These are phyloP conservation scores for Drosophila funebris DNA, from an alignment of 1,140 invertebrate species.

Conservation along the genomic window DNA sequence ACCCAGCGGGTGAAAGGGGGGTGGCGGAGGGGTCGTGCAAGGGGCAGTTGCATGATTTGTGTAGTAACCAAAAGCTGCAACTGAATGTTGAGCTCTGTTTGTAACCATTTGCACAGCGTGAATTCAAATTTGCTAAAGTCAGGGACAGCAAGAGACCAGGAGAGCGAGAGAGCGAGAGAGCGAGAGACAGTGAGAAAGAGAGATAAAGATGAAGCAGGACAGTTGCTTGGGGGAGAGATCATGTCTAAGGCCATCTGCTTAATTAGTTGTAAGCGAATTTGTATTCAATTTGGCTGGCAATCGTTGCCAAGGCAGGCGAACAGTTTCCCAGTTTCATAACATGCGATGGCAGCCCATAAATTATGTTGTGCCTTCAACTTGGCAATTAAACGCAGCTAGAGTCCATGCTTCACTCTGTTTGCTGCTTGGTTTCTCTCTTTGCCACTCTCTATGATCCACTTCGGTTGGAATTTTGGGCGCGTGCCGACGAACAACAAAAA, in stretches of 20 bases:
- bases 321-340: conserved; percentile 51
- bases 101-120: background rate
- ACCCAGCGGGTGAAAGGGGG: no score
- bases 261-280: conserved; percentile 79
- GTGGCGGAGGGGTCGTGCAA: no score
- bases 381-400: conserved; percentile 61
- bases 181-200: background rate
- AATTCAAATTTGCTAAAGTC: background rate
- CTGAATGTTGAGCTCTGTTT: background rate
- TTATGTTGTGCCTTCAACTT: conserved; percentile 77
- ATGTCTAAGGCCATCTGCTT: conserved; percentile 41
- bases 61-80: conserved; percentile 7
- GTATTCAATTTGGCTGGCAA: conserved; percentile 68
- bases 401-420: background rate
- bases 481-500: conserved; percentile 41
- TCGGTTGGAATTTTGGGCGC: conserved; percentile 16
- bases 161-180: no score
- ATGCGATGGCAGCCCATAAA: conserved; percentile 66
- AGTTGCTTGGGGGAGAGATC: background rate
- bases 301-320: background rate
- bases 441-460: background rate
- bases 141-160: no score
- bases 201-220: background rate
- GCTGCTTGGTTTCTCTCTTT: background rate
- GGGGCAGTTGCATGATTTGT: background rate